phyloP scores from a whole-genome alignment of 2,888 invertebrate genomes.

The Machimus rusticus region DNA sequence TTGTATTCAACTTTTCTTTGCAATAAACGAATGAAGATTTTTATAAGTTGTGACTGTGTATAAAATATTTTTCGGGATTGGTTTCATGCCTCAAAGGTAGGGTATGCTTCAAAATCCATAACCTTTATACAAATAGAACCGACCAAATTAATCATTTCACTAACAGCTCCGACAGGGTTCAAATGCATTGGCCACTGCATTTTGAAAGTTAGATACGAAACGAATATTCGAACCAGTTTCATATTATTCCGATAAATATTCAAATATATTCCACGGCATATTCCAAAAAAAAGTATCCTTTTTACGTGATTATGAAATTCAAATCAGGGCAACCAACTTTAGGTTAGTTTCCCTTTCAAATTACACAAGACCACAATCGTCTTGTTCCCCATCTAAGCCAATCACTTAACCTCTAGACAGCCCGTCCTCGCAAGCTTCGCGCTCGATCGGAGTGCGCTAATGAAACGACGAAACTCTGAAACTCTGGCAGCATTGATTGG shows the following conservation, averaged over 20 bases:
- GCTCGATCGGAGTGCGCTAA: neutral
- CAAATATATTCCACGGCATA: neutral
- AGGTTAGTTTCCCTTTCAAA: conserved; percentile 25
- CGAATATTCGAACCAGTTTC: neutral
- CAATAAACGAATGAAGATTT: neutral
- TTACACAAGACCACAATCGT: conserved; percentile 11
- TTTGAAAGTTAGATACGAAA: neutral
- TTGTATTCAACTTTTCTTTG: too few relatives aligned
- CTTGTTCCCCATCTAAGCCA: conserved; percentile 18
- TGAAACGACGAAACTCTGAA: neutral
- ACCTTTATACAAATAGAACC: neutral
- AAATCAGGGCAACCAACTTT: neutral
- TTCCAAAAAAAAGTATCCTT: neutral
- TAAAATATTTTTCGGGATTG: neutral
- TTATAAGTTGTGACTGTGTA: neutral
- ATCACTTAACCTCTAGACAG: conserved; percentile 23
- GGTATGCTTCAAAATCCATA: neutral
- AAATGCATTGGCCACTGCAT: neutral
- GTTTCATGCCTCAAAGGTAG: neutral
- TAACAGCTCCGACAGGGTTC: neutral
- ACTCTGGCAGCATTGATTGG: conserved; percentile 23
- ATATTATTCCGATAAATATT: neutral
- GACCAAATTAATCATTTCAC: neutral
- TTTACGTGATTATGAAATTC: conserved; percentile 17
- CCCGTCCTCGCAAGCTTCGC: conserved; percentile 13